Evolutionary conservation across 2,113 vertebrate species (phyloP).

Genomic region (Galeopterus variegatus): DNA sequence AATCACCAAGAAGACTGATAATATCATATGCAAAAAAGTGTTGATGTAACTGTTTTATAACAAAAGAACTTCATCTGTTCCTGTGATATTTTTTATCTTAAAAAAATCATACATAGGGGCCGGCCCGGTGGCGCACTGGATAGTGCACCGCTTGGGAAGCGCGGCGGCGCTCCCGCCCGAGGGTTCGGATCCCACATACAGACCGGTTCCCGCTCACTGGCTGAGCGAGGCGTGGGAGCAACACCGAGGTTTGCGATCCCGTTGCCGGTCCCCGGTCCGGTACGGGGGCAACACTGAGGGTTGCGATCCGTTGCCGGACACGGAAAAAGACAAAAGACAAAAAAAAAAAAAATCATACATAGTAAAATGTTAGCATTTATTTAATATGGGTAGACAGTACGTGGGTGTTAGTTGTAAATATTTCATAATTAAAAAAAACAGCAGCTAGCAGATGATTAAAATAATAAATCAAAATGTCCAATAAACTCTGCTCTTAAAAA

Average conservation of each 20-base stretch:
- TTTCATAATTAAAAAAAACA: constrained; percentile 24
- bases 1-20: background rate
- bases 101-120: background rate
- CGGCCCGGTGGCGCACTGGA: too few relatives aligned
- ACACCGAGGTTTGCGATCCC: too few relatives aligned
- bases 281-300: too few relatives aligned
- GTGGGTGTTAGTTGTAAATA: constrained; percentile 11
- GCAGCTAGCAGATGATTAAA: constrained; percentile 3
- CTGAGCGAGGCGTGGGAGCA: too few relatives aligned
- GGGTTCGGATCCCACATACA: too few relatives aligned
- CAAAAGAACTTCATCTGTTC: background rate
- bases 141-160: too few relatives aligned
- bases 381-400: background rate
- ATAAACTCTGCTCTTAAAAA: constrained; percentile 11
- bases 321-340: background rate
- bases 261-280: too few relatives aligned
- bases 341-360: background rate
- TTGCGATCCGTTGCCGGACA: too few relatives aligned
- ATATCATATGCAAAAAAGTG: background rate
- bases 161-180: too few relatives aligned
- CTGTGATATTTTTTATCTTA: background rate
- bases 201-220: too few relatives aligned
- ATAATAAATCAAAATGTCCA: background rate
- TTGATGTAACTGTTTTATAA: constrained; percentile 12
- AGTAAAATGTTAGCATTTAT: constrained; percentile 18